Conservation (phyloP, 2,888 invertebrate genomes). For the Drosophila testacea region DNA sequence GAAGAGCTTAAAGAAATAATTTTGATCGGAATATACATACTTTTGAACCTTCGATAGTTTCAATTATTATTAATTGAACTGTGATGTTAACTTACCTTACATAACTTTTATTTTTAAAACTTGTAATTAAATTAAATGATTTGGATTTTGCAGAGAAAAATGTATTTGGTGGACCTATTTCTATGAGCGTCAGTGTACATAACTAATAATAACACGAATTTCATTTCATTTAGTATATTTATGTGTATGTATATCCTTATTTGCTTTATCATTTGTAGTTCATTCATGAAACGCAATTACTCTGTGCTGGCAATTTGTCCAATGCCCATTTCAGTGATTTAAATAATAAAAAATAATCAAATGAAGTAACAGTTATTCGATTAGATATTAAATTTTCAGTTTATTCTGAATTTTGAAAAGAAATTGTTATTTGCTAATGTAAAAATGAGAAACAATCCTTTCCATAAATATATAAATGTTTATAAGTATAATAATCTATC, state of each 20-base stretch:
- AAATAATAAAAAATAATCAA: constrained; percentile 13
- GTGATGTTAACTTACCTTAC: no score
- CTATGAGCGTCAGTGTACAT: background rate
- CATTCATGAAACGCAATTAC: constrained; percentile 15
- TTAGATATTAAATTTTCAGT: constrained; percentile 50
- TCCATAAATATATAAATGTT: constrained; percentile 63
- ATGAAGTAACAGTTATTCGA: constrained; percentile 28
- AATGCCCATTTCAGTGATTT: constrained; percentile 16
- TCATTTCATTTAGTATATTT: constrained; percentile 4
- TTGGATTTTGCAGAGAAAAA: background rate
- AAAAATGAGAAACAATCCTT: constrained; percentile 44
- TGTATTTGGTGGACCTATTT: background rate
- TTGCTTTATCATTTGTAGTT: constrained; percentile 44
- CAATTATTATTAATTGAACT: no score
- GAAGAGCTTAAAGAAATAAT: no score
- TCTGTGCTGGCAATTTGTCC: constrained; percentile 7
- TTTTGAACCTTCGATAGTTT: no score
- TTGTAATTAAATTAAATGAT: no score
- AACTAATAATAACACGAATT: background rate
- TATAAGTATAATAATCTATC: constrained; percentile 34
- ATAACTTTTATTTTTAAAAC: no score
- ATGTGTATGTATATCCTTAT: constrained; percentile 30
- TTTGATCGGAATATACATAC: no score
- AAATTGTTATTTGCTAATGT: constrained; percentile 61
- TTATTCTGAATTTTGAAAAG: constrained; percentile 21